These are phyloP conservation scores for Anableps anableps DNA, from an alignment of 2,797 vertebrate genomes.

Conservation along the genomic window DNA sequence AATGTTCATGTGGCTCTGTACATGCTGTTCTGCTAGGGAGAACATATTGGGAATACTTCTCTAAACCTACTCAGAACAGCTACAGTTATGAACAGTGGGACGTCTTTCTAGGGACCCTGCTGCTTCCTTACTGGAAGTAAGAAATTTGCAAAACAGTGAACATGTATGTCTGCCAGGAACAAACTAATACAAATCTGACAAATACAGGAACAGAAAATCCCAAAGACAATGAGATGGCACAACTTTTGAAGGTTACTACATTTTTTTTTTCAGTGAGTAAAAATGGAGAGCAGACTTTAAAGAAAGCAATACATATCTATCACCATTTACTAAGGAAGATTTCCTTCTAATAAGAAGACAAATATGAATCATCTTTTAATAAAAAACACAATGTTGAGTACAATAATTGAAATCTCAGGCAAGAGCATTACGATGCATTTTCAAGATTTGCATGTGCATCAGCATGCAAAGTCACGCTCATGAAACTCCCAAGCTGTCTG, in stretches of 20 bases:
- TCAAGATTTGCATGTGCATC: slow-evolving; percentile 7
- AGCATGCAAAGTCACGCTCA: slow-evolving; percentile 22
- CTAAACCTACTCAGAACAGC: slow-evolving; percentile 23
- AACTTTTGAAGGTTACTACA: neutral
- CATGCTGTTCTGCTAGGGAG: slow-evolving; percentile 36
- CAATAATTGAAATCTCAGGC: neutral
- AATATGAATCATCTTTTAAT: neutral
- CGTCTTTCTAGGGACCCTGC: slow-evolving; percentile 3
- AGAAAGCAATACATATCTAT: neutral
- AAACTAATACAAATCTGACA: slow-evolving; percentile 12
- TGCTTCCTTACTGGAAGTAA: slow-evolving; percentile 22
- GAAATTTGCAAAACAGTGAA: slow-evolving; percentile 14
- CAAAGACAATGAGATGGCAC: neutral
- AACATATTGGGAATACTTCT: slow-evolving; percentile 14
- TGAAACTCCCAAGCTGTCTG: slow-evolving; percentile 22
- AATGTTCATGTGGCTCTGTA: slow-evolving; percentile 27
- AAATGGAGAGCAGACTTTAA: neutral
- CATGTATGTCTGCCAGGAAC: neutral
- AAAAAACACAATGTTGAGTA: neutral
- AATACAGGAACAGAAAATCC: slow-evolving; percentile 6
- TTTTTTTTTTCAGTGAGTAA: neutral
- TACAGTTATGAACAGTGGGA: neutral
- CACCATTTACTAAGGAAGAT: neutral
- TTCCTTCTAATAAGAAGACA: neutral
- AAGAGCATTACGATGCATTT: slow-evolving; percentile 1